Conservation (phyloP, 2,888 invertebrate genomes). For the Lordiphosa andalusiaca region DNA sequence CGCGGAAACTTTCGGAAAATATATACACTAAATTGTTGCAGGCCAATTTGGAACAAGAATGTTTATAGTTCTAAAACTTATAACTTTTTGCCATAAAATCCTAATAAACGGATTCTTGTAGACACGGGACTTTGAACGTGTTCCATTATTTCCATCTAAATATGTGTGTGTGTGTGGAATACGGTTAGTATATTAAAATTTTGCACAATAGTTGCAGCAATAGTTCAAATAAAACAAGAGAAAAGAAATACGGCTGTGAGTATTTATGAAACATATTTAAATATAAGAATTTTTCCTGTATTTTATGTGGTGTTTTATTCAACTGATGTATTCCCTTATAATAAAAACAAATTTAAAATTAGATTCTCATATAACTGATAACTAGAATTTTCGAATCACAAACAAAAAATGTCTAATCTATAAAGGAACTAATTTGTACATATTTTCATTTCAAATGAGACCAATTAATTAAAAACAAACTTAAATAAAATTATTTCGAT, state of each 20-base stretch:
- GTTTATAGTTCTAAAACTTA: slow-evolving; percentile 51
- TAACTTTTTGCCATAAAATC: slow-evolving; percentile 80
- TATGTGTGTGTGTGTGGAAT: slow-evolving; percentile 27
- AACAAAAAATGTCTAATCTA: slow-evolving; percentile 35
- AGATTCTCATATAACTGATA: slow-evolving; percentile 19
- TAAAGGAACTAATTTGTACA: slow-evolving; percentile 57
- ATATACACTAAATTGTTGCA: neutral
- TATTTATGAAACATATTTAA: slow-evolving; percentile 28
- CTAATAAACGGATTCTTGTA: slow-evolving; percentile 80
- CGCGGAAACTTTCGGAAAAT: slow-evolving; percentile 10
- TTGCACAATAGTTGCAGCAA: slow-evolving; percentile 42
- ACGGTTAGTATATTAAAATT: slow-evolving; percentile 34
- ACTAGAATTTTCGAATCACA: slow-evolving; percentile 60
- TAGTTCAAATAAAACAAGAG: slow-evolving; percentile 46
- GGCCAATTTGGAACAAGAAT: slow-evolving; percentile 20
- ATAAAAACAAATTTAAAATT: too few species aligned
- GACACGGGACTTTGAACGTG: slow-evolving; percentile 80
- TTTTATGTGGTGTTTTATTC: neutral
- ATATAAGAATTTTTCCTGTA: neutral
- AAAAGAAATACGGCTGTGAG: slow-evolving; percentile 52
- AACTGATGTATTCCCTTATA: too few species aligned
- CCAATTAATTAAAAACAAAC: slow-evolving; percentile 52
- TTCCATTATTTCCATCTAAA: slow-evolving; percentile 81
- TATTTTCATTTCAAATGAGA: slow-evolving; percentile 52
- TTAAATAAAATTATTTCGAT: slow-evolving; percentile 51